A percentile compares a stretch with the other conserved stretches of the same genome.
Evolutionary conservation across 2,888 invertebrate species (phyloP).

Genomic region (Hemaris fuciformis): DNA sequence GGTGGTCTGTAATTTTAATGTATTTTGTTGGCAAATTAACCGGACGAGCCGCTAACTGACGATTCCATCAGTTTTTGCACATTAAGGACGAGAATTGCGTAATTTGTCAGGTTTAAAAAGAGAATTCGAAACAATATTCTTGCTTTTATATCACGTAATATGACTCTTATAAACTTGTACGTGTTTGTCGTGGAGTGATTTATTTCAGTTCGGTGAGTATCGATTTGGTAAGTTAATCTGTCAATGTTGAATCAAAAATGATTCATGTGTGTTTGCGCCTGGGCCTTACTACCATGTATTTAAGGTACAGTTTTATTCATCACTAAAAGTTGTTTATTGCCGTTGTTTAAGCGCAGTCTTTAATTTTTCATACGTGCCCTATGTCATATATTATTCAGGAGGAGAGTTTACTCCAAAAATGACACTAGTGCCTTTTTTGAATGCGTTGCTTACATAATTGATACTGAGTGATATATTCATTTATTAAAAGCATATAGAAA

Average conservation of each 20-base stretch:
- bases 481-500: neutral
- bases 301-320: constrained; percentile 1
- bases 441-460: neutral
- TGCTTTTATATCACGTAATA: constrained; percentile 38
- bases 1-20: constrained; percentile 56
- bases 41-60: constrained; percentile 30
- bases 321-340: neutral
- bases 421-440: neutral
- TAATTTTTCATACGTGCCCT: constrained; percentile 11
- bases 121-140: constrained; percentile 16
- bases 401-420: neutral
- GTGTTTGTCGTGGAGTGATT: constrained; percentile 47
- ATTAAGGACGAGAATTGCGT: constrained; percentile 37
- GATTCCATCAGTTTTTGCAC: constrained; percentile 28
- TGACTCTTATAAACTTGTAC: constrained; percentile 57
- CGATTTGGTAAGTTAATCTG: constrained; percentile 32
- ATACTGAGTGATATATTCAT: neutral
- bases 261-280: neutral
- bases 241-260: constrained; percentile 19
- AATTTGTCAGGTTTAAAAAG: constrained; percentile 18
- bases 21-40: constrained; percentile 16
- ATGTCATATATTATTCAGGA: constrained; percentile 4
- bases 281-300: neutral
- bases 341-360: neutral
- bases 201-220: constrained; percentile 36